Base-by-base conservation (phyloP, 1,140 invertebrate genomes). In the Lineus longissimus region DNA sequence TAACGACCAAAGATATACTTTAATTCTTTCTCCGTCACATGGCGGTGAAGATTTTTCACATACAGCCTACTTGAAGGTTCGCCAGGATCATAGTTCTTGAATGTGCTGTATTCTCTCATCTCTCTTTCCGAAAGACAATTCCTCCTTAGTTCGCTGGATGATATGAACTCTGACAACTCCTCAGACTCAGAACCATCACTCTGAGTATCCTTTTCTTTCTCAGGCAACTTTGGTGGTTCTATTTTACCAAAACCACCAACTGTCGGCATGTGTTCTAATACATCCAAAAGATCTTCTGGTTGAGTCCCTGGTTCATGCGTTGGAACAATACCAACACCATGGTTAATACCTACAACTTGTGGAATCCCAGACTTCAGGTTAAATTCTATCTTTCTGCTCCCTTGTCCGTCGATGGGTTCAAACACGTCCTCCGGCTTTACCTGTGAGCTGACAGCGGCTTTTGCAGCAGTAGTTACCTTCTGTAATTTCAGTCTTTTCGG, bases 21-120 rank as follows among this genome's bases (percentile, higher is more conserved):
- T 2, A 96, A 83, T 82, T 96, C 92, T 66, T 86, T 82, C 40
- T 87, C 85, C 33, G 85, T 86, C 0, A 93, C 89, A 67, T 87
- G 86, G 83, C 94, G 95, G 1, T 89, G 85, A 23, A 96, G 84
- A 85, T 97, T 97, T 79, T 97, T 97, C 36, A 97, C 89, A 74
- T 97, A 97, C 9, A 97, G 80, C 59, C 80, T 69, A 63, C 91
- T 87, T 9, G 89, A 91, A 17, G 91, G 89, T 47, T 88, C 85
- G 17, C 94, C 94, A 29, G 86, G 77, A 69, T 89, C 86, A 81
- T 96, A 97, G 74, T 92, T 93, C 78, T 91, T 92, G 70, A 93
- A 96, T 19, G 94, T 88, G 47, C 90, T 86, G 58, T 93, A 79
- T 11, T 89, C 77, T 73, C 88, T 87, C 78, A 92, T 88, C 81